Evolutionary conservation across 2,113 vertebrate genomes (phyloP).

Genomic region (Aythya baeri): DNA sequence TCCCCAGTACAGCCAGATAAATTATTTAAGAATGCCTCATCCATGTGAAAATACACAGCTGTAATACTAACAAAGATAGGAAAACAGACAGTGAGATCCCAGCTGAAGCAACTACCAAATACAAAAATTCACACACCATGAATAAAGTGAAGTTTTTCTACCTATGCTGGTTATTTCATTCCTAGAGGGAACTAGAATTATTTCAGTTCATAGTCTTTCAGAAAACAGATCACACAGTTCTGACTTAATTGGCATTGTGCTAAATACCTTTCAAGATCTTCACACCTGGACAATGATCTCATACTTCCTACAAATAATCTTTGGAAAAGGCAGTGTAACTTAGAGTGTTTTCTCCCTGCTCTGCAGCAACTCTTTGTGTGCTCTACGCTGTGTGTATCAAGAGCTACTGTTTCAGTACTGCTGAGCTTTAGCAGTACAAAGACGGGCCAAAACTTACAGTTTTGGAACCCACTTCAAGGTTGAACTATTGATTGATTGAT

Average conservation of each 20-base stretch:
- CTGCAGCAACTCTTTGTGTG: fast-evolving
- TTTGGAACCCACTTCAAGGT: neutral
- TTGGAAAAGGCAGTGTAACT: neutral
- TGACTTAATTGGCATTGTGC: neutral
- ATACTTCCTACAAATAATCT: neutral
- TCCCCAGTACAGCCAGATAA: neutral
- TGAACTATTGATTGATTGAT: neutral
- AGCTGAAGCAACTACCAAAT: neutral
- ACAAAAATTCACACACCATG: neutral
- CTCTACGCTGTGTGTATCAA: neutral
- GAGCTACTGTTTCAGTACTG: neutral
- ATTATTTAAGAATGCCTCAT: neutral
- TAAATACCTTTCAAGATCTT: neutral
- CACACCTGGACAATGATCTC: neutral
- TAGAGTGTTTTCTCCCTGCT: neutral
- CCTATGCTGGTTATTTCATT: neutral
- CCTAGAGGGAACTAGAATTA: neutral
- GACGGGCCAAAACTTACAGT: neutral
- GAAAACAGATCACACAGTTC: neutral
- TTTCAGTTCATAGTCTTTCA: neutral
- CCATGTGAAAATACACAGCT: neutral
- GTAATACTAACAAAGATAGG: neutral
- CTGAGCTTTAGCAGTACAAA: neutral
- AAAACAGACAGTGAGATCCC: neutral
- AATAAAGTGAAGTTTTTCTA: neutral